These are phyloP conservation scores for Acanthococcus lagerstroemiae DNA, from an alignment of 2,888 invertebrate species.

Conservation along the genomic window DNA sequence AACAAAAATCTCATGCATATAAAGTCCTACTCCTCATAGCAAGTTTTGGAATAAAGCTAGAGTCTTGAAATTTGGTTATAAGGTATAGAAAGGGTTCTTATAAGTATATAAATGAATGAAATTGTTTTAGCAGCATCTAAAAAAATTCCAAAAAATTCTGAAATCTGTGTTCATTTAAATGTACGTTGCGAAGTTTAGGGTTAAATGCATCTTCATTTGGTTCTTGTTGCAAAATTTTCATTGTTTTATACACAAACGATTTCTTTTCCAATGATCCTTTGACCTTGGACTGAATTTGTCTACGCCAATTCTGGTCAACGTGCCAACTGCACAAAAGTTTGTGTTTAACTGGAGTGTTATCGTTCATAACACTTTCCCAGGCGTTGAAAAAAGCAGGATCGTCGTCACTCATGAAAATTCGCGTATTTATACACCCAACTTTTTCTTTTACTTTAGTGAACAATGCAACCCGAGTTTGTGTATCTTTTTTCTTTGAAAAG, in stretches of 20 bases:
- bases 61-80: no score
- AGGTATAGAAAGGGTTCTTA: no score
- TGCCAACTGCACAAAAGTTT: slow-evolving; percentile 37
- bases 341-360: slow-evolving; percentile 9
- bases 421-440: slow-evolving; percentile 31
- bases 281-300: not conserved
- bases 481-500: slow-evolving; percentile 34
- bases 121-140: no score
- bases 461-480: slow-evolving; percentile 30
- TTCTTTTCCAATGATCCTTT: not conserved
- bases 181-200: no score
- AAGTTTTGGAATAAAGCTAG: no score
- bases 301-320: slow-evolving; percentile 36
- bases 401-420: slow-evolving; percentile 37
- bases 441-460: slow-evolving; percentile 25
- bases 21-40: no score
- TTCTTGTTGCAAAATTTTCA: not conserved
- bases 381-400: slow-evolving; percentile 36
- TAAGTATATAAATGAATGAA: no score
- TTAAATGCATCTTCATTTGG: no score
- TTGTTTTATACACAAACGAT: not conserved
- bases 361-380: slow-evolving; percentile 36
- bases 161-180: no score
- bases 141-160: no score
- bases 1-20: no score